Evolutionary conservation across 2,113 vertebrate genomes (phyloP).

Genomic region (Cephalopholis sonnerati): DNA sequence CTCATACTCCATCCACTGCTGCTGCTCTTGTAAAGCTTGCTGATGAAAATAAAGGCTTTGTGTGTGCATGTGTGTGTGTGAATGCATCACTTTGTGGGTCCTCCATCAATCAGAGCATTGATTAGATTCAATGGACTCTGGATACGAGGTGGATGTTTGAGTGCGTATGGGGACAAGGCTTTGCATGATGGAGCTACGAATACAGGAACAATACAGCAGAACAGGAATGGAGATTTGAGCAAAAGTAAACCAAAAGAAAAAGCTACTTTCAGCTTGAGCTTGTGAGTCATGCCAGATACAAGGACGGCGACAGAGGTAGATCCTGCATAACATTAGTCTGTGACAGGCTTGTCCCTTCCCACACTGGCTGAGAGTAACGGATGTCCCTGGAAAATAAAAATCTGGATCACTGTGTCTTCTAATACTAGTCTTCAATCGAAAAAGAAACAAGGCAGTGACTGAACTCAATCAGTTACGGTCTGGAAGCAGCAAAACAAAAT

Average conservation of each 20-base stretch:
- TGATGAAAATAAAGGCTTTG: slow-evolving; percentile 18
- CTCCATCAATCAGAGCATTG: slow-evolving; percentile 34
- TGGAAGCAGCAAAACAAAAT: not conserved
- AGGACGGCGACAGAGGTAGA: slow-evolving; percentile 27
- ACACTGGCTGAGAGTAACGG: slow-evolving; percentile 19
- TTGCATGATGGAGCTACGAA: slow-evolving; percentile 2
- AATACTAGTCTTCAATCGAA: not conserved
- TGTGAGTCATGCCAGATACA: slow-evolving; percentile 40
- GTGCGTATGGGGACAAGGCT: not conserved
- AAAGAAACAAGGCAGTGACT: slow-evolving; percentile 20
- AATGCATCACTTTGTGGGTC: slow-evolving; percentile 9
- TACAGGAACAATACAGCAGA: not conserved
- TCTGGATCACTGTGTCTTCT: slow-evolving; percentile 9
- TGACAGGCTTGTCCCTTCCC: slow-evolving; percentile 35
- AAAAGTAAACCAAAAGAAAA: slow-evolving; percentile 20
- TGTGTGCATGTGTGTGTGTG: not conserved
- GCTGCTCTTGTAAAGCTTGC: slow-evolving; percentile 34
- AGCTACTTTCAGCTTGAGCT: slow-evolving; percentile 22
- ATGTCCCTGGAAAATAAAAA: slow-evolving; percentile 13
- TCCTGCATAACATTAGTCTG: slow-evolving; percentile 35
- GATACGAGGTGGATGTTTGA: slow-evolving; percentile 9
- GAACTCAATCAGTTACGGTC: not conserved
- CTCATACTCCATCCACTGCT: slow-evolving; percentile 46
- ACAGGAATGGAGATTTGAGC: not conserved
- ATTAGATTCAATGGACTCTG: slow-evolving; percentile 32